Evolutionary conservation across 2,888 invertebrate genomes (phyloP), one percentile per base, ranked within the genome.

Genomic region (Drosophila nr. perissopoda): DNA sequence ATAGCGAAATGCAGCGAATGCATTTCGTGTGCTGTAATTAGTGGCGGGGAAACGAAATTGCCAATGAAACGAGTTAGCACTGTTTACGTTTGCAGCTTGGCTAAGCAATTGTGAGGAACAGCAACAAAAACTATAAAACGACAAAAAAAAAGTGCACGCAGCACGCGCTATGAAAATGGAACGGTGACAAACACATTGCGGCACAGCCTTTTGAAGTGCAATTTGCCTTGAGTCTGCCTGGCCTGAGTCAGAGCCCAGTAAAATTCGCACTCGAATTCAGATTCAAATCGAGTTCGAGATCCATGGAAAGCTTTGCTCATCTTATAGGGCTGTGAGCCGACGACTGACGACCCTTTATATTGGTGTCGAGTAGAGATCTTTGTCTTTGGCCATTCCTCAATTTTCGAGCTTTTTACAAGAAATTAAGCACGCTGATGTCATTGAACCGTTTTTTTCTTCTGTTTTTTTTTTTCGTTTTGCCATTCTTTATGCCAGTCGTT

Each of bases 401-500:
- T 53, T 80, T 66, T 62, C 1, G 36, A 80, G 56, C 34, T 29
- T 54, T 64, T 54, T 60, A 63, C 56, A 57, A 64, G 69, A 69
- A 68, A 66, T 71, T 38, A 51, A 77, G 64, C 67, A 27, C 29
- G 48, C 61, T 56, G 54, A 71, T 71, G 81, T 78, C 82, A 80
- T 84, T 85, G 89, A 85, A 89, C 85, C 62, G 57, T 60, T 72
- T 70, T 65, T 51, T 62, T 53, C 51, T 72, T 70, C 53, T 25
- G 36, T 62, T 51, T 69, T 49, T 33, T 33, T 57, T 57, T 53
- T 66, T 60, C 60, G 52, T 66, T 67, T 65, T 60, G 68, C 59
- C 70, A 69, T 67, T 73, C 63, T 62, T 72, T 36, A 48, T 29
- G 18, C n/a, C 62, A 58, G 51, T 60, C 31, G 27, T 60, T 74